Percentiles rank a stretch among this genome's conserved stretches.
phyloP scores from a whole-genome alignment of 2,797 vertebrate species.

The Gorsachius magnificus region DNA sequence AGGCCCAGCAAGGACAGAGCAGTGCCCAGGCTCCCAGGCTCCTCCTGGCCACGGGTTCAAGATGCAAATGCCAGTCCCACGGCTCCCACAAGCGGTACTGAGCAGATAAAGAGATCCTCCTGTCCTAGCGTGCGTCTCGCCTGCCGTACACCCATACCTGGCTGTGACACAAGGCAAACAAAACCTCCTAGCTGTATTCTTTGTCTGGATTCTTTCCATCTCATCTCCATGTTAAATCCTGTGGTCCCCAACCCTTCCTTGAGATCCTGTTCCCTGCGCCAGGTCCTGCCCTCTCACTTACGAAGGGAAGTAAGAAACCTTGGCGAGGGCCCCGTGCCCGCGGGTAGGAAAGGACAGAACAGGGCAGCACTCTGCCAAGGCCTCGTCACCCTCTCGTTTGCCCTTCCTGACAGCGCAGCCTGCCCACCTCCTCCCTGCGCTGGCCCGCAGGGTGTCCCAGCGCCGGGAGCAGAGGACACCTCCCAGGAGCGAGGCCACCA shows the following conservation, averaged over 20 bases:
- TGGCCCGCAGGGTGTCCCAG: rapidly evolving
- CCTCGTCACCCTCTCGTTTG: rapidly evolving
- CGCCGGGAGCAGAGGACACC: neutral
- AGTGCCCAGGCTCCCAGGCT: neutral
- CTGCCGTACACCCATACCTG: neutral
- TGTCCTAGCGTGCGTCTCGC: neutral
- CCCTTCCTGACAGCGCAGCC: neutral
- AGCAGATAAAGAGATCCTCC: neutral
- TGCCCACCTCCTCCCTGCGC: neutral
- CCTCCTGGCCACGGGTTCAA: neutral
- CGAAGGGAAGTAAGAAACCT: neutral
- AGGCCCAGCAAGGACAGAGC: neutral
- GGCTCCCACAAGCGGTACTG: neutral
- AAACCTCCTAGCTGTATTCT: neutral
- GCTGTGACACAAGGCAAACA: neutral
- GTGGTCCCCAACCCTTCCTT: neutral
- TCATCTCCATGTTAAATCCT: neutral
- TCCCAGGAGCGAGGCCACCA: neutral
- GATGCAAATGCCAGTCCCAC: neutral
- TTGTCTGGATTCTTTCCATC: neutral
- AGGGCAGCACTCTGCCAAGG: neutral
- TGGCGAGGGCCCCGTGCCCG: neutral
- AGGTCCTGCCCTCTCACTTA: neutral
- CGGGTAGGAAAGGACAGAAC: neutral
- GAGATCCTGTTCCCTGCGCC: neutral